Evolutionary conservation across 2,888 invertebrate genomes (phyloP).

Genomic region (Neuroscelio doddi): DNA sequence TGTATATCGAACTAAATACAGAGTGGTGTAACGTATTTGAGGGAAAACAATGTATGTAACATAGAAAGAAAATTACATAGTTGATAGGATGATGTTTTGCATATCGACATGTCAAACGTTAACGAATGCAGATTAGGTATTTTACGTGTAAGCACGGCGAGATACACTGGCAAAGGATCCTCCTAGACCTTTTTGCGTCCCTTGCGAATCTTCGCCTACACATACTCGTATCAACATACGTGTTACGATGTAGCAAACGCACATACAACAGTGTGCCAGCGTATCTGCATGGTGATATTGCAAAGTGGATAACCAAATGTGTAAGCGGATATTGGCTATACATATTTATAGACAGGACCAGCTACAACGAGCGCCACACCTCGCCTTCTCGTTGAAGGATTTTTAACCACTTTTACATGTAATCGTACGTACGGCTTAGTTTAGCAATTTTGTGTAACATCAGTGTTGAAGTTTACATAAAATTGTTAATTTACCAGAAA

Average conservation of each 20-base stretch:
- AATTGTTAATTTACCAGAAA: no score
- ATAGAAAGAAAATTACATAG: conserved; percentile 41
- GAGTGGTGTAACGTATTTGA: conserved; percentile 17
- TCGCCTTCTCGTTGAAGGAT: conserved; percentile 4
- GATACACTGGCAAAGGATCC: conserved; percentile 55
- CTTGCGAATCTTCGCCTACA: conserved; percentile 44
- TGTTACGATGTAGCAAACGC: conserved; percentile 35
- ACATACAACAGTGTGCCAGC: conserved; percentile 28
- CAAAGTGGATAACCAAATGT: conserved; percentile 56
- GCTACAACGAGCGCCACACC: conserved; percentile 24
- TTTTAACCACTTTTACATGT: conserved; percentile 45
- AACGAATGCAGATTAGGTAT: conserved; percentile 66
- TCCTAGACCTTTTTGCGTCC: conserved; percentile 47
- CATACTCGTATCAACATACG: conserved; percentile 31
- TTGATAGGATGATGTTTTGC: conserved; percentile 43
- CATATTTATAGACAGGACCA: conserved; percentile 61
- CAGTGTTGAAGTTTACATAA: conserved; percentile 33
- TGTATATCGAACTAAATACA: background rate
- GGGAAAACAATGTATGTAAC: conserved; percentile 32
- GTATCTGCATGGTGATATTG: conserved; percentile 59
- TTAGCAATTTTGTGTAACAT: conserved; percentile 34
- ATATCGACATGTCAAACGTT: conserved; percentile 61
- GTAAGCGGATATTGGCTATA: conserved; percentile 65
- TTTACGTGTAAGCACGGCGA: conserved; percentile 56
- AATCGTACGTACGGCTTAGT: no score